phyloP scores from a whole-genome alignment of 2,888 invertebrate species.

The Hypsopygia costalis region DNA sequence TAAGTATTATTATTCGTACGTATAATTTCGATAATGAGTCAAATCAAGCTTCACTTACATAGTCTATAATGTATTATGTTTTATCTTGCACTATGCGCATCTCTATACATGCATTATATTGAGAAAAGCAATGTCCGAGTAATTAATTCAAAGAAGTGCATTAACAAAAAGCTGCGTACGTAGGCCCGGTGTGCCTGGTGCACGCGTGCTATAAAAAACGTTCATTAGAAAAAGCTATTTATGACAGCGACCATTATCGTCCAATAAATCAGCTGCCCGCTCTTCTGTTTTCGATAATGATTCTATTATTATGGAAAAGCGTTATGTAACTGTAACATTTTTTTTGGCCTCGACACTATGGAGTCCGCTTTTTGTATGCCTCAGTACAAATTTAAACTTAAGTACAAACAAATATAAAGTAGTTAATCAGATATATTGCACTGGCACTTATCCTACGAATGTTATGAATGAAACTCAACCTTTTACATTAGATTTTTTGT shows the following conservation, averaged over 20 bases:
- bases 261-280: conserved; percentile 80
- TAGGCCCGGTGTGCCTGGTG: conserved; percentile 54
- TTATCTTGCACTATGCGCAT: no score
- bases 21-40: no score
- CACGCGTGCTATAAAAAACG: conserved; percentile 56
- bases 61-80: no score
- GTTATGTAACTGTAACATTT: conserved; percentile 79
- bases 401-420: no score
- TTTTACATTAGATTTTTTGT: no score
- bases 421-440: no score
- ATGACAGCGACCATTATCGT: conserved; percentile 79
- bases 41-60: no score
- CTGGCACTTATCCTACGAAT: no score
- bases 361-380: conserved; percentile 30
- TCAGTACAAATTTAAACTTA: no score
- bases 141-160: conserved; percentile 32
- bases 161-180: conserved; percentile 50
- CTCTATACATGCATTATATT: no score
- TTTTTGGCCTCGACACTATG: conserved; percentile 42
- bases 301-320: conserved; percentile 81
- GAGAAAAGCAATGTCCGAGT: not conserved
- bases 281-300: conserved; percentile 81
- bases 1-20: no score
- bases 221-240: conserved; percentile 77
- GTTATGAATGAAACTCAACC: no score